These are phyloP conservation scores for Halcyon malimbica DNA, from an alignment of 2,113 vertebrate species.

Conservation along the genomic window DNA sequence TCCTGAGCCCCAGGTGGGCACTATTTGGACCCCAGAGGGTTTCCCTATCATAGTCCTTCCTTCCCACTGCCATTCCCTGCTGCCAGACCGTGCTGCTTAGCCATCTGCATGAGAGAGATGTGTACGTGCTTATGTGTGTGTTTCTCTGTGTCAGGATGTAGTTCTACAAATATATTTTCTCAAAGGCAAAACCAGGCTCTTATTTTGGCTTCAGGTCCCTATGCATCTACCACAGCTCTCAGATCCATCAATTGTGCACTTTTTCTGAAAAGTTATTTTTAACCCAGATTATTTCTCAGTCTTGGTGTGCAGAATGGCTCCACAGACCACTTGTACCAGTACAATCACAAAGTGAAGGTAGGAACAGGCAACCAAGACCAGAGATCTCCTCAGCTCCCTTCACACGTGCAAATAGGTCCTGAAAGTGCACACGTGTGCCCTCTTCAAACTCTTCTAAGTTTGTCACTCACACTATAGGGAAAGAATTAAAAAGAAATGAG, in stretches of 20 bases:
- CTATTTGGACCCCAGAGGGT: rapidly evolving
- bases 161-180: background rate
- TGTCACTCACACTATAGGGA: background rate
- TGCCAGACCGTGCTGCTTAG: background rate
- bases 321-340: background rate
- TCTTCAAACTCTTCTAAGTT: background rate
- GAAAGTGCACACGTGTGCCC: background rate
- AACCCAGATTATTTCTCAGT: background rate
- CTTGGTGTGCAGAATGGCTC: background rate
- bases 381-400: background rate
- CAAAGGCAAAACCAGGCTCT: background rate
- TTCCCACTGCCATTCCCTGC: background rate
- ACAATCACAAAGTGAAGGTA: background rate
- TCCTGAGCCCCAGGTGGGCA: rapidly evolving
- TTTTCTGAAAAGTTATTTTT: background rate
- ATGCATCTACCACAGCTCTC: background rate
- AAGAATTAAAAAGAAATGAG: slow-evolving; percentile 26
- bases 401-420: background rate
- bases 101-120: background rate
- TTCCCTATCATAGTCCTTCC: background rate
- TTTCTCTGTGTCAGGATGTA: background rate
- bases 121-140: background rate
- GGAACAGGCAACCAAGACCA: background rate
- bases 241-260: background rate
- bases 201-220: background rate